A percentile compares a stretch with the other conserved stretches of the same genome.
Evolutionary conservation across 2,797 vertebrate genomes (phyloP).

Genomic region (Australoheros facetus): DNA sequence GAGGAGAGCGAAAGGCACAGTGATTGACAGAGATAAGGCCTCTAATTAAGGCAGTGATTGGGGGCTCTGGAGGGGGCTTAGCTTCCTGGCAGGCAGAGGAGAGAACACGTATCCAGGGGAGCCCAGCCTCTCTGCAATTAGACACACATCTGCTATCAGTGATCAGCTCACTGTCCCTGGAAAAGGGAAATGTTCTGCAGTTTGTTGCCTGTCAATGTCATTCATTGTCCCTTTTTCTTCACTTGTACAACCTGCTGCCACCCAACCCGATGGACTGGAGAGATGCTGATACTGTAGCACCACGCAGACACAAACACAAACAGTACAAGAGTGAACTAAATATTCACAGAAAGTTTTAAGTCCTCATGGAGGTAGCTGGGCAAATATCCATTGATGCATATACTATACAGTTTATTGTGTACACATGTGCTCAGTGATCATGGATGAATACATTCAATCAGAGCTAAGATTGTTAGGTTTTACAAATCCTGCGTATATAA

Average conservation of each 20-base stretch:
- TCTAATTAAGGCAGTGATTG: constrained; percentile 78
- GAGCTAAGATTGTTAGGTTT: not conserved
- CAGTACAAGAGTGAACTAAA: constrained; percentile 2
- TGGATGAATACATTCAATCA: constrained; percentile 2
- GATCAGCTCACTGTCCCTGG: constrained; percentile 69
- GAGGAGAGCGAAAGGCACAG: constrained; percentile 57
- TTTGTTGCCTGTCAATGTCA: constrained; percentile 74
- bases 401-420: not conserved
- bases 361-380: not conserved
- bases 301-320: constrained; percentile 24
- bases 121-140: constrained; percentile 71
- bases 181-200: constrained; percentile 55
- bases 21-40: constrained; percentile 79
- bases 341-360: constrained; percentile 29
- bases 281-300: constrained; percentile 54
- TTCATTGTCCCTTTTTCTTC: constrained; percentile 69
- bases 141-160: constrained; percentile 78
- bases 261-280: constrained; percentile 37
- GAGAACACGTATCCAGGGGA: constrained; percentile 65
- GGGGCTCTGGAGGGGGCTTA: constrained; percentile 67
- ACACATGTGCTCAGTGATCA: constrained; percentile 13
- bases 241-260: constrained; percentile 42
- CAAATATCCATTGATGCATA: constrained; percentile 16
- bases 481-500: constrained; percentile 2
- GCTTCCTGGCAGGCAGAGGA: constrained; percentile 71